Evolutionary conservation across 2,888 invertebrate genomes (phyloP).

Genomic region (Salpingus planirostris): DNA sequence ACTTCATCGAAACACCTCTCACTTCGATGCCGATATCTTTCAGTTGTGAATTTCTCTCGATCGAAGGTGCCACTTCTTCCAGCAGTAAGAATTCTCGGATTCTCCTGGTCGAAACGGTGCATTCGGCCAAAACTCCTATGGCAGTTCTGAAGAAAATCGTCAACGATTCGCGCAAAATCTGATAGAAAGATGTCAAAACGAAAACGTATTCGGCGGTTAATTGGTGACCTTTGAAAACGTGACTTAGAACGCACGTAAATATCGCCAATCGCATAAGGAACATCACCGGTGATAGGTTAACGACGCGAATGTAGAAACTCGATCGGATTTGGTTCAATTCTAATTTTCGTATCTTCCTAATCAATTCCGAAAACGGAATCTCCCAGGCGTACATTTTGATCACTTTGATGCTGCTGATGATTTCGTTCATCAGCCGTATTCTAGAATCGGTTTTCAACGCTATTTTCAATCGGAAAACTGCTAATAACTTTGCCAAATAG

Average conservation of each 20-base stretch:
- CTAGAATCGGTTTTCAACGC: conserved; percentile 76
- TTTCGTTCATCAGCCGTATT: conserved; percentile 82
- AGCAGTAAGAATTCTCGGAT: conserved; percentile 52
- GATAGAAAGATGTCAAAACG: conserved; percentile 68
- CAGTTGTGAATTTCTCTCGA: no score
- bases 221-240: conserved; percentile 53
- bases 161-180: conserved; percentile 74
- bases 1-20: conserved; percentile 1
- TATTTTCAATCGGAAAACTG: conserved; percentile 62
- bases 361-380: conserved; percentile 70
- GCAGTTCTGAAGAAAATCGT: conserved; percentile 81
- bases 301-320: conserved; percentile 63
- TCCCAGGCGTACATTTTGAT: conserved; percentile 98
- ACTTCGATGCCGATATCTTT: conserved; percentile 23
- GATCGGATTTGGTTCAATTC: conserved; percentile 60
- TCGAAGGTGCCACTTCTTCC: no score
- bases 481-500: conserved; percentile 60
- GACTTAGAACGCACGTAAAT: conserved; percentile 68
- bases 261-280: conserved; percentile 77
- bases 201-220: conserved; percentile 56
- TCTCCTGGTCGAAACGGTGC: conserved; percentile 60
- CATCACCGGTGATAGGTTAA: conserved; percentile 68
- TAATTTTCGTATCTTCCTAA: conserved; percentile 47
- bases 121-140: conserved; percentile 68
- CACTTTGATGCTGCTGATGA: conserved; percentile 78